Evolutionary conservation across 2,113 vertebrate species (phyloP), one percentile per base, ranked within the genome.

Genomic region (Platysternon megacephalum): DNA sequence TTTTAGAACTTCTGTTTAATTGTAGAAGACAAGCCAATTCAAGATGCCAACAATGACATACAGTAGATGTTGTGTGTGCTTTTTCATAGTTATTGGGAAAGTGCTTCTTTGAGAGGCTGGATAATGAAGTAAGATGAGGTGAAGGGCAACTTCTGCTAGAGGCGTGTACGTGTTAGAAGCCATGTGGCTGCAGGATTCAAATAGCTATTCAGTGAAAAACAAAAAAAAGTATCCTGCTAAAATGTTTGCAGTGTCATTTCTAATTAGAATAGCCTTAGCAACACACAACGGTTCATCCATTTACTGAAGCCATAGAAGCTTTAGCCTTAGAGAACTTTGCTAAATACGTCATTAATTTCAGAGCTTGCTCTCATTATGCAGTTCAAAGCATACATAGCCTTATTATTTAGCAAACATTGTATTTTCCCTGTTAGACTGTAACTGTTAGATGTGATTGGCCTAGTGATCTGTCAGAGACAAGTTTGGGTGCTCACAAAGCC

Each of bases 1-100:
- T 93, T 96, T 81, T 4, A 74, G 95, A 94, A 87, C 81, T 96
- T 94, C 87, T 95, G 65, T 95, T 96, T 95, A 97, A 96, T 95
- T 95, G 91, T 49, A 53, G 83, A 52, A 85, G 91, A 95, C 28
- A 5, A 88, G 94, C 93, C 96, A 95, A 8, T 2, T 89, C 44
- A 42, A 89, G 87, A 86, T 96, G 96, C 94, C 96, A 97, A 97
- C 94, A 97, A 95, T 55, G 97, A 93, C 94, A 93, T 42, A 84
- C 91, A 96, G 96, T 89, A 26, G 96, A 93, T 97, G 83, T 88
- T 97, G 88, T 95, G 94, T 95, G 95, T 85, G 46, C 58, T 94
- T 74, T 91, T 93, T 95, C 92, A 81, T 49, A 13, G 12, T 81
- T 92, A 46, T 39, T 91, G 81, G n/a, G 86, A 80, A 55, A 78